Percentiles rank a stretch among this genome's conserved stretches.
Conservation (phyloP, 2,113 vertebrate genomes). For the Megaceryle torquata region DNA sequence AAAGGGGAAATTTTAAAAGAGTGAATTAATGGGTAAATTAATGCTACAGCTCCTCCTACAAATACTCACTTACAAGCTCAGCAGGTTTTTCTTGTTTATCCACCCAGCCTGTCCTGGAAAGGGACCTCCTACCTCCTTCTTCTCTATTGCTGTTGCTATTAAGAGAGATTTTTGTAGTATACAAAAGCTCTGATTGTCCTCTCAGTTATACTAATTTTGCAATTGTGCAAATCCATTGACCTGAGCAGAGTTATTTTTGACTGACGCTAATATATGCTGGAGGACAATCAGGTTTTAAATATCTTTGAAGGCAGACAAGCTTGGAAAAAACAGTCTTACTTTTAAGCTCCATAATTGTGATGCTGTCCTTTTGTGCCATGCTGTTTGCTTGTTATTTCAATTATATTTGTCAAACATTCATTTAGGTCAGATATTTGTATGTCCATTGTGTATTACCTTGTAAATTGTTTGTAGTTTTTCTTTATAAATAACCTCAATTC, state of each 20-base stretch:
- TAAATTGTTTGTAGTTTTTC: background rate
- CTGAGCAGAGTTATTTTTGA: slow-evolving; percentile 60
- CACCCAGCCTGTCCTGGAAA: slow-evolving; percentile 26
- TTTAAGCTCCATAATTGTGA: background rate
- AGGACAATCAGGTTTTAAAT: slow-evolving; percentile 45
- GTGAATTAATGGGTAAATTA: slow-evolving; percentile 45
- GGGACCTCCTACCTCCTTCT: slow-evolving; percentile 40
- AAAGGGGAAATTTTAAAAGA: background rate
- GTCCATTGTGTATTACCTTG: background rate
- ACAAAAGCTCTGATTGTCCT: slow-evolving; percentile 61
- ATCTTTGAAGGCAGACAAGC: slow-evolving; percentile 33
- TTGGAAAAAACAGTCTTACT: slow-evolving; percentile 21
- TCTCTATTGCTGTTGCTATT: slow-evolving; percentile 41
- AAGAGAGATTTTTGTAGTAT: slow-evolving; percentile 35
- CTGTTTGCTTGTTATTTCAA: slow-evolving; percentile 12
- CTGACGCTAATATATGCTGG: slow-evolving; percentile 46
- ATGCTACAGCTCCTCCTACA: background rate
- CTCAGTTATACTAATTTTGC: slow-evolving; percentile 62
- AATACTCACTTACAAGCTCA: slow-evolving; percentile 1
- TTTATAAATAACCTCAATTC: background rate
- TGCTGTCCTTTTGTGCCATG: background rate
- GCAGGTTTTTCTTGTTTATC: slow-evolving; percentile 62
- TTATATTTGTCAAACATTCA: background rate
- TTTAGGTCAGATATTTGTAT: background rate
- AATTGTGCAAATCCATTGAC: slow-evolving; percentile 62